Evolutionary conservation across 2,888 invertebrate genomes (phyloP).

Genomic region (Melinaea menophilus): DNA sequence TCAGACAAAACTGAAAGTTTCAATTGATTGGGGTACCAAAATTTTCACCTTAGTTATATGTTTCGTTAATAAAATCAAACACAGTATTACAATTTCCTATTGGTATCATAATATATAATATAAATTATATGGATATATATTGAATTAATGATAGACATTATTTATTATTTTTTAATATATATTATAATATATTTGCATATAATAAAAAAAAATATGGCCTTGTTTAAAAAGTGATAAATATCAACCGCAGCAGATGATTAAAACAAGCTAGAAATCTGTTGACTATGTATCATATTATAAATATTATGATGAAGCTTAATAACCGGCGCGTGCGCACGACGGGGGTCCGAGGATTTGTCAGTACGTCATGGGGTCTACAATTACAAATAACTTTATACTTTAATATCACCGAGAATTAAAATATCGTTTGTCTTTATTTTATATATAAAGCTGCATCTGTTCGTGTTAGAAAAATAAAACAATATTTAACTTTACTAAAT

Average conservation of each 20-base stretch:
- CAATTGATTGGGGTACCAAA: conserved; percentile 35
- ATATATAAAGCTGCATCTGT: too few species aligned
- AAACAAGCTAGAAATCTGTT: conserved; percentile 62
- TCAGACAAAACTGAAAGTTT: conserved; percentile 46
- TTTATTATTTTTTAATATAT: too few species aligned
- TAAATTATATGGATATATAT: not conserved
- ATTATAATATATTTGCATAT: not conserved
- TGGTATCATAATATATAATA: not conserved
- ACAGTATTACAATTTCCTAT: not conserved
- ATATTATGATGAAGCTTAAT: conserved; percentile 48
- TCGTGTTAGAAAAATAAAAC: too few species aligned
- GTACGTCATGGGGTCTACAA: conserved; percentile 27
- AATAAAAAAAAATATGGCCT: not conserved
- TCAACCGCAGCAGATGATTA: conserved; percentile 60
- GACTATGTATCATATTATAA: conserved; percentile 38
- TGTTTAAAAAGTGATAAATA: conserved; percentile 1
- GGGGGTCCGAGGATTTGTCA: conserved; percentile 43
- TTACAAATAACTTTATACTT: conserved; percentile 34
- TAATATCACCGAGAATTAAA: too few species aligned
- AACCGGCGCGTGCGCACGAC: conserved; percentile 64
- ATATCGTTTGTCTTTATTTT: too few species aligned
- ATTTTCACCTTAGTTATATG: conserved; percentile 12
- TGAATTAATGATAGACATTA: too few species aligned
- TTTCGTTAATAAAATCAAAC: not conserved
- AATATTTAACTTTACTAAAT: too few species aligned